Evolutionary conservation across 2,888 invertebrate species (phyloP).

Genomic region (Thalpophila matura): DNA sequence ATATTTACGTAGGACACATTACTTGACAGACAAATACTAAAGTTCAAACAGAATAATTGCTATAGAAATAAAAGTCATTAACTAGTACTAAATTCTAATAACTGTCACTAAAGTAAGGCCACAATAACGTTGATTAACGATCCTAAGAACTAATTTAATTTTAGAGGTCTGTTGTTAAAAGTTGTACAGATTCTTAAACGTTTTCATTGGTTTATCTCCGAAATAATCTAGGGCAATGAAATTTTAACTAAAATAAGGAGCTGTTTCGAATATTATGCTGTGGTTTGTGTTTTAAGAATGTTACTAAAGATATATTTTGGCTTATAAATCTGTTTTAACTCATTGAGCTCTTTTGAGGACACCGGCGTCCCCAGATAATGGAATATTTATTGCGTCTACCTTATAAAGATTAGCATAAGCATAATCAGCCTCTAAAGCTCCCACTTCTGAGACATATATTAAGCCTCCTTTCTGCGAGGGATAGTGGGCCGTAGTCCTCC

Average conservation of each 20-base stretch:
- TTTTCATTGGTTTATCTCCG: slow-evolving; percentile 49
- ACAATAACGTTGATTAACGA: slow-evolving; percentile 56
- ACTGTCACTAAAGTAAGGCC: slow-evolving; percentile 48
- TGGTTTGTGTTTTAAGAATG: not conserved
- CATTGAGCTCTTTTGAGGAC: too few species aligned
- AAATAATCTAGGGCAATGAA: slow-evolving; percentile 40
- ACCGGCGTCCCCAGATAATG: too few species aligned
- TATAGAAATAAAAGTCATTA: slow-evolving; percentile 28
- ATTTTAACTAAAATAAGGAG: slow-evolving; percentile 7
- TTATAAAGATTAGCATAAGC: too few species aligned
- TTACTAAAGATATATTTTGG: not conserved
- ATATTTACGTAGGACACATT: too few species aligned
- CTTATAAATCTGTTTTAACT: too few species aligned
- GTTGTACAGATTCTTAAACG: slow-evolving; percentile 29
- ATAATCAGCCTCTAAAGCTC: too few species aligned
- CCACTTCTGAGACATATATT: too few species aligned
- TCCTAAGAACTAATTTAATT: slow-evolving; percentile 59
- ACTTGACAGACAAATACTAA: not conserved
- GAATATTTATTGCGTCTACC: too few species aligned
- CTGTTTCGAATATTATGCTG: not conserved
- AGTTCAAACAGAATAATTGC: slow-evolving; percentile 4
- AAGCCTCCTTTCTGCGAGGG: too few species aligned
- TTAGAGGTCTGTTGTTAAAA: slow-evolving; percentile 49
- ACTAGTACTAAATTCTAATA: slow-evolving; percentile 39
- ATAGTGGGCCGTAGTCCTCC: too few species aligned